Percentiles rank a stretch among this genome's conserved stretches.
Conservation (phyloP, 2,888 invertebrate genomes). For the Drosophila suboccidentalis region DNA sequence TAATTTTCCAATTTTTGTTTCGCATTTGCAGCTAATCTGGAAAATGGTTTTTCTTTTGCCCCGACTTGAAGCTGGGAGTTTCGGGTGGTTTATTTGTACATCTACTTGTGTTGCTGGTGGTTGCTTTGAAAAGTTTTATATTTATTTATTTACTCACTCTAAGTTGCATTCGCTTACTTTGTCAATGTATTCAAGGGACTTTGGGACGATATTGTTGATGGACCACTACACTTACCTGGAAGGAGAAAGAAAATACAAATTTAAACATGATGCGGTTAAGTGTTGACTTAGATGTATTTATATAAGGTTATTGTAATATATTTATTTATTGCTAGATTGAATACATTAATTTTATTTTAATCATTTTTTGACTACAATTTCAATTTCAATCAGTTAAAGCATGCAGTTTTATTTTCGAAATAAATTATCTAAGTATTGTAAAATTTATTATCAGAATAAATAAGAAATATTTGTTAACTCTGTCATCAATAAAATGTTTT, state of each 20-base stretch:
- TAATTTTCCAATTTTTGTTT: slow-evolving; percentile 79
- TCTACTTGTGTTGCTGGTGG: slow-evolving; percentile 10
- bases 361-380: background rate
- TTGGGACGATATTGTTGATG: background rate
- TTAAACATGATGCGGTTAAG: background rate
- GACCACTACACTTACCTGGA: slow-evolving; percentile 62
- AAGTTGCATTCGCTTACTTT: slow-evolving; percentile 52
- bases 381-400: background rate
- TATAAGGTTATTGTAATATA: too few relatives aligned
- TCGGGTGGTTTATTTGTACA: slow-evolving; percentile 13
- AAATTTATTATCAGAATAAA: too few relatives aligned
- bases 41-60: slow-evolving; percentile 68
- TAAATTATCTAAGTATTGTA: background rate
- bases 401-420: slow-evolving; percentile 17
- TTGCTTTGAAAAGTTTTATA: slow-evolving; percentile 26
- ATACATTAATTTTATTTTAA: too few relatives aligned
- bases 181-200: slow-evolving; percentile 41
- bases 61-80: background rate
- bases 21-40: slow-evolving; percentile 74
- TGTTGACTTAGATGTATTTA: background rate
- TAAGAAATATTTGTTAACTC: too few relatives aligned
- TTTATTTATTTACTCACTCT: slow-evolving; percentile 68
- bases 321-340: too few relatives aligned
- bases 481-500: too few relatives aligned
- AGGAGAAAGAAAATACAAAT: slow-evolving; percentile 21